Evolutionary conservation across 2,113 vertebrate genomes (phyloP), one percentile per base, ranked within the genome.

Genomic region (Chunga burmeisteri): DNA sequence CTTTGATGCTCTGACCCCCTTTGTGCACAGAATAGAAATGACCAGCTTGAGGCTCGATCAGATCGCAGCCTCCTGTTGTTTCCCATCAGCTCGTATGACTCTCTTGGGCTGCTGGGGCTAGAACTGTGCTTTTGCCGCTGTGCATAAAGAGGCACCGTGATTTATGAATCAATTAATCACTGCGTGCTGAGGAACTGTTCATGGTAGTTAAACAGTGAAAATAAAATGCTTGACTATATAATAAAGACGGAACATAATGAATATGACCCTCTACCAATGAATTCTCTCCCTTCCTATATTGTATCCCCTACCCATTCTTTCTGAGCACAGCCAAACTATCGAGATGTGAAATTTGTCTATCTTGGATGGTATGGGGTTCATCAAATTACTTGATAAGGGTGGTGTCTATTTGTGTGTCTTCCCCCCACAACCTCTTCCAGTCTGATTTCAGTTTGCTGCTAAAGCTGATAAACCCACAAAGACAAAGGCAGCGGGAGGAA

Each of bases 111-210:
- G 97, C 96, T 56, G 36, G 75, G 87, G 86, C 91, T 81, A 59
- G 81, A 92, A 74, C 90, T 93, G 72, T 83, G 95, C 96, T 93
- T 94, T 63, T 91, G 59, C 94, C 74, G 53, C 90, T 84, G 85
- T 88, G 82, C 73, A 47, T 91, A 73, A 92, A 95, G 93, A 98
- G 84, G 44, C 89, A 74, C 92, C 11, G 34, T 98, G 97, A 98
- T 98, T 98, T 98, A 98, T 98, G 97, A 98, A 97, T 98, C 96
- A 97, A 93, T 98, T 98, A 97, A 98, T 98, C 98, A 95, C 95
- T 90, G 95, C 93, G 75, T 80, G 90, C 97, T 92, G 96, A 98
- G 92, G 95, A 93, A 88, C 90, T 97, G 79, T 97, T 98, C 96
- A 84, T 26, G 77, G 94, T 96, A 96, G 96, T 98, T 98, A 98